phyloP scores from a whole-genome alignment of 2,888 invertebrate species.

The Acronicta aceris region DNA sequence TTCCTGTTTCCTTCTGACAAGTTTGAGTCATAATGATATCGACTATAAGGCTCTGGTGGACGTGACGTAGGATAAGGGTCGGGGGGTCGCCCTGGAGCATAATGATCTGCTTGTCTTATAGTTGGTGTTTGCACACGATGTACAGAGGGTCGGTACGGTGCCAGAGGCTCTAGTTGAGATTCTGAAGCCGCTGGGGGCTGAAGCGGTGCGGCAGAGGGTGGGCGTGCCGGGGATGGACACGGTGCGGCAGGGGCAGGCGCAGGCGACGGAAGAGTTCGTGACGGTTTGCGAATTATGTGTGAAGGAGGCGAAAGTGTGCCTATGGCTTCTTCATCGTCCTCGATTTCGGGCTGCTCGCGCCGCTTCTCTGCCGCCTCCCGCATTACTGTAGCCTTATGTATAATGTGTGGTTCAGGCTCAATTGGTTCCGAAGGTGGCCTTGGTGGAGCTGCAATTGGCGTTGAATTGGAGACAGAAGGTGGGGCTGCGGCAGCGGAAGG shows the following conservation, averaged over 20 bases:
- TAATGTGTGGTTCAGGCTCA: slow-evolving; percentile 88
- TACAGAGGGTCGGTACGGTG: slow-evolving; percentile 70
- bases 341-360: slow-evolving; percentile 81
- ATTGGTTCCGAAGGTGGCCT: slow-evolving; percentile 85
- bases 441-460: slow-evolving; percentile 75
- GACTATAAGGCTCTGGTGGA: slow-evolving; percentile 77
- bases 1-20: slow-evolving; percentile 72
- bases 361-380: slow-evolving; percentile 86
- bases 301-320: slow-evolving; percentile 84
- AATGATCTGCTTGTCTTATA: slow-evolving; percentile 77
- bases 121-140: slow-evolving; percentile 79
- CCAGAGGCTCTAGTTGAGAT: slow-evolving; percentile 69
- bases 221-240: slow-evolving; percentile 79
- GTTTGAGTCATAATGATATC: slow-evolving; percentile 78
- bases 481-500: slow-evolving; percentile 87
- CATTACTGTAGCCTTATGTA: slow-evolving; percentile 88
- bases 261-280: slow-evolving; percentile 76
- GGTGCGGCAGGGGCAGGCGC: slow-evolving; percentile 78
- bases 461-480: slow-evolving; percentile 70
- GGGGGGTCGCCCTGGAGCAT: slow-evolving; percentile 76
- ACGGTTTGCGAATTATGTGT: slow-evolving; percentile 84
- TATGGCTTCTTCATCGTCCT: slow-evolving; percentile 80
- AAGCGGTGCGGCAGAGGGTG: slow-evolving; percentile 72
- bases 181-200: slow-evolving; percentile 65
- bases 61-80: slow-evolving; percentile 80